Evolutionary conservation across 2,888 invertebrate genomes (phyloP).

Genomic region (Lasioglossum villosulum): DNA sequence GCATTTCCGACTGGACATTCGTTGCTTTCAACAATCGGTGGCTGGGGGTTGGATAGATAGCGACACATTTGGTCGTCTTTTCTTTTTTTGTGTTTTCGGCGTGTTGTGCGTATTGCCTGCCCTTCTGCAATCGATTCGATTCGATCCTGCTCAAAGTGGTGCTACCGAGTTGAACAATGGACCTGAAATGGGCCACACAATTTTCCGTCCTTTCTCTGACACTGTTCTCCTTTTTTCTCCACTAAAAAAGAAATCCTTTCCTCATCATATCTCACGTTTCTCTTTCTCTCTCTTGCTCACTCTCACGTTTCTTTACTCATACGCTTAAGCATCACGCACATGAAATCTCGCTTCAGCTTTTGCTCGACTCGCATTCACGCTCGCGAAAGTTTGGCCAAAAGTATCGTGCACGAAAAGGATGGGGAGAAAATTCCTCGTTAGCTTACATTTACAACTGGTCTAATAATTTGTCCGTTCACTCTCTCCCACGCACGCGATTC

Average conservation of each 20-base stretch:
- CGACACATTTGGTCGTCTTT: conserved; percentile 54
- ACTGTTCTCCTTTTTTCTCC: conserved; percentile 10
- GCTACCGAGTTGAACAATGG: conserved; percentile 83
- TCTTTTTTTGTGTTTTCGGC: conserved; percentile 37
- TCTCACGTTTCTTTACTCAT: conserved; percentile 25
- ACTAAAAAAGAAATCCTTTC: background rate
- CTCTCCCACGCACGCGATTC: background rate
- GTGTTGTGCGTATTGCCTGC: conserved; percentile 62
- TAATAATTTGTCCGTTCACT: conserved; percentile 75
- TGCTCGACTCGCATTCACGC: conserved; percentile 60
- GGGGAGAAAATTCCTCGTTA: conserved; percentile 66
- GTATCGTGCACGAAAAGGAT: conserved; percentile 71
- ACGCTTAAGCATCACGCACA: conserved; percentile 21
- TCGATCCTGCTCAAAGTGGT: conserved; percentile 66
- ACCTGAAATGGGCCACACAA: conserved; percentile 73
- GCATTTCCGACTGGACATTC: conserved; percentile 49
- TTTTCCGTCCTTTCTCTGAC: conserved; percentile 39
- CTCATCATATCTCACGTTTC: conserved; percentile 2
- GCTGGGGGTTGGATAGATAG: conserved; percentile 65
- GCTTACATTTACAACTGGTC: conserved; percentile 72
- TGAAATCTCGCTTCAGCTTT: conserved; percentile 43
- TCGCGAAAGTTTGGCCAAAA: conserved; percentile 75
- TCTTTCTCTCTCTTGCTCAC: background rate
- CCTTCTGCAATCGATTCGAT: conserved; percentile 64
- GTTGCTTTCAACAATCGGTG: conserved; percentile 62